Evolutionary conservation across 2,797 vertebrate genomes (phyloP), one percentile per base, ranked within the genome.

Genomic region (Argya squamiceps): DNA sequence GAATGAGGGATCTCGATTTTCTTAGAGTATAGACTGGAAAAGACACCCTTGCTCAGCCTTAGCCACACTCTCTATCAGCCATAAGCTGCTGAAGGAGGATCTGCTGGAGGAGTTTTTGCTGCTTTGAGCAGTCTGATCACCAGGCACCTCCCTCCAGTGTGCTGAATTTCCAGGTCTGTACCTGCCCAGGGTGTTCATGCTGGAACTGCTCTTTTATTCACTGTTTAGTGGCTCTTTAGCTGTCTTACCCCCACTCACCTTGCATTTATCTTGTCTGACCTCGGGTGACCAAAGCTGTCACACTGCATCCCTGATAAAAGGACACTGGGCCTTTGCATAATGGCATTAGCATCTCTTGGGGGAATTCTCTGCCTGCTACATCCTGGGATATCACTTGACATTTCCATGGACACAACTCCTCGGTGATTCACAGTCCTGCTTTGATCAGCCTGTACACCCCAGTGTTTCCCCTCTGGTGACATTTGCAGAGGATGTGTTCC

Each of bases 401-500:
- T 96, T 96, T 96, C 94, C 93, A 67, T 88, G 93, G 93, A 84
- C 93, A 90, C 73, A 76, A 4, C 90, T 92, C 93, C 69, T 65
- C n/a, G 92, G 90, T 65, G 92, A 88, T 95, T 93, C 89, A 69
- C 43, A 63, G 65, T 3, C 67, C 63, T 88, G 59, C 93, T 96
- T 92, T 97, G 90, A 96, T 96, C 95, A 94, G 90, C 83, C 79
- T 84, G 88, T 82, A 86, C 83, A 76, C 77, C 77, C 80, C 77
- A 73, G 83, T 93, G 90, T 87, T 94, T 59, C 90, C 92, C 69
- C 79, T 81, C 85, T 55, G 0, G 2, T 94, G 95, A 86, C 88
- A 96, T 96, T 96, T 96, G 83, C 92, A 93, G 88, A 88, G 92
- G 90, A 92, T 82, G n/a, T 86, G 67, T 53, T 94, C 90, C 85